Evolutionary conservation across 2,113 vertebrate species (phyloP), one percentile per base, ranked within the genome.

Genomic region (Anarrhichthys ocellatus): DNA sequence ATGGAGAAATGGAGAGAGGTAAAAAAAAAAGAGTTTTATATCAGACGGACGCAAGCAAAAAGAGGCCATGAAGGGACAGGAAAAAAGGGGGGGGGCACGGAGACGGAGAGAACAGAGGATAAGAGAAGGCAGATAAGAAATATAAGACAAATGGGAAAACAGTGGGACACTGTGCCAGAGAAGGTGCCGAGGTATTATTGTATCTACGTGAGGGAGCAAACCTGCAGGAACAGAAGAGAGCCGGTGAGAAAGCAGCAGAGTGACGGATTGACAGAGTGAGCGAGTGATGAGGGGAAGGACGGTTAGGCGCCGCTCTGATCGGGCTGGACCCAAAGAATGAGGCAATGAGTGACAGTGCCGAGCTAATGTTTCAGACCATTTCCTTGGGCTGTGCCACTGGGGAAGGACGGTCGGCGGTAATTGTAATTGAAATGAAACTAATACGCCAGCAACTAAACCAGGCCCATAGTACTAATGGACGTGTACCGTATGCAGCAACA

Each of bases 281-380:
- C 36, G 50, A 70, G 7, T 6, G 17, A 76, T 76, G 46, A 66
- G n/a, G 9, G 27, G 32, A 36, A 58, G 38, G 34, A 32, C 9
- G 61, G 29, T 3, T 29, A 72, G 78, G 81, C 69, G 9, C 56
- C 14, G 27, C 27, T 69, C 46, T 84, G 73, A 72, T 78, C 27
- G 32, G 73, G 50, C 65, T 67, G 34, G 29, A 42, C 48, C 50
- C 67, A 22, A 65, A 76, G 63, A 74, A 87, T n/a, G 66, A 36
- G 64, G 62, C 32, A 87, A 67, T 72, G 4, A 73, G 64, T 50
- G 59, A 88, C 27, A 64, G 44, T 4, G 9, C 24, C 29, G 4
- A 69, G 54, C 40, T 65, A 46, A 56, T 65, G 83, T 85, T 91
- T 80, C 90, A 82, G 76, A 81, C 69, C 64, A 68, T 91, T 92